These are phyloP conservation scores for Chaetophractus vellerosus DNA, from an alignment of 2,797 vertebrate genomes.

Conservation along the genomic window DNA sequence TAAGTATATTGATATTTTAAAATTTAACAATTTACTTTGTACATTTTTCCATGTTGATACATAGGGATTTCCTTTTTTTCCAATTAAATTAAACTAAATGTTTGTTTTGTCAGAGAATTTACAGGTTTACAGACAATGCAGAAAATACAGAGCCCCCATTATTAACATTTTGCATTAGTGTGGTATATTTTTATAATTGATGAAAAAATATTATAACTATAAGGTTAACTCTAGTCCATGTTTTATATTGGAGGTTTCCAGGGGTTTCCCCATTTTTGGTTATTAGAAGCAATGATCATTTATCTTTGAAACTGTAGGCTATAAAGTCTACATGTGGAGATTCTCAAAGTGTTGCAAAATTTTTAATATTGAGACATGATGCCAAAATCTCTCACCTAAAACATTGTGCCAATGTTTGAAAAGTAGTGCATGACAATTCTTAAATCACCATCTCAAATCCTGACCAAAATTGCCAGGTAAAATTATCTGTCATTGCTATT, in stretches of 20 bases:
- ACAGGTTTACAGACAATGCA: too few species aligned
- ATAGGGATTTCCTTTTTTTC: not conserved
- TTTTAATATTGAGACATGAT: not conserved
- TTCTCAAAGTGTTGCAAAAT: not conserved
- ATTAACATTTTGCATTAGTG: too few species aligned
- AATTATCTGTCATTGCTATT: not conserved
- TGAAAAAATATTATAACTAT: too few species aligned
- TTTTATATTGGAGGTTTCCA: not conserved
- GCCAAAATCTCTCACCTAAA: not conserved
- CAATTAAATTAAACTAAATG: too few species aligned
- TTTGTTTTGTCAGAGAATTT: too few species aligned
- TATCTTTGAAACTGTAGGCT: not conserved
- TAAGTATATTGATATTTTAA: not conserved
- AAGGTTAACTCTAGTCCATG: too few species aligned
- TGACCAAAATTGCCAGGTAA: not conserved
- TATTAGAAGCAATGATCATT: not conserved
- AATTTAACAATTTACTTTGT: not conserved
- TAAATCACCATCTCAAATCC: not conserved
- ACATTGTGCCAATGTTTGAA: not conserved
- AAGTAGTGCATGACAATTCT: not conserved
- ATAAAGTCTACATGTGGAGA: not conserved
- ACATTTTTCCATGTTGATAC: not conserved
- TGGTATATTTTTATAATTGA: too few species aligned
- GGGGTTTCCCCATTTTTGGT: not conserved
- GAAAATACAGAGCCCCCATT: too few species aligned